Evolutionary conservation across 2,888 invertebrate species (phyloP).

Genomic region (Drosophila setosimentum): DNA sequence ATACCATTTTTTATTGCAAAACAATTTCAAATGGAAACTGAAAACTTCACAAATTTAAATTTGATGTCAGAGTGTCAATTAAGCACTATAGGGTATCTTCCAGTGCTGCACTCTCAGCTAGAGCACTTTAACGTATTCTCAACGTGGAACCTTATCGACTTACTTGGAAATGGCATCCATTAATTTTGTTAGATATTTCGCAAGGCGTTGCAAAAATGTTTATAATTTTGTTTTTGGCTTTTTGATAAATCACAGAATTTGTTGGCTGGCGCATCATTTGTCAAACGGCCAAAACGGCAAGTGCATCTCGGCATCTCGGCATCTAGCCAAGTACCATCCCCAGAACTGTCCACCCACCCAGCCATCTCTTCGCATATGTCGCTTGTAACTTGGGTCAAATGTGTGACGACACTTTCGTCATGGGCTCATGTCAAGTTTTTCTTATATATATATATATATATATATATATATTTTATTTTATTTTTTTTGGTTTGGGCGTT

Average conservation of each 20-base stretch:
- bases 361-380: constrained; percentile 53
- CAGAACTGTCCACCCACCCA: constrained; percentile 33
- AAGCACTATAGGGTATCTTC: background rate
- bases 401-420: constrained; percentile 75
- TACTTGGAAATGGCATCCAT: constrained; percentile 46
- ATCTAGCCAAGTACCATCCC: constrained; percentile 50
- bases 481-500: background rate
- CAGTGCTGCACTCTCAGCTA: background rate
- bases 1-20: background rate
- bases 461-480: background rate
- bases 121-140: background rate
- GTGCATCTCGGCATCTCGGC: constrained; percentile 57
- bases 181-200: constrained; percentile 53
- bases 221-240: constrained; percentile 42
- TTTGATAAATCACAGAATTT: constrained; percentile 72
- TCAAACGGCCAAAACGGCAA: constrained; percentile 44
- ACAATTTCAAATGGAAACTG: background rate
- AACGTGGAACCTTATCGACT: background rate
- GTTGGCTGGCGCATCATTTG: constrained; percentile 63
- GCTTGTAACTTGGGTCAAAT: constrained; percentile 45
- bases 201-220: constrained; percentile 57
- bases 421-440: constrained; percentile 36
- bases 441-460: background rate
- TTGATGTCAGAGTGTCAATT: background rate
- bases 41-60: background rate